Evolutionary conservation across 2,113 vertebrate species (phyloP).

Genomic region (Elaphurus davidianus): DNA sequence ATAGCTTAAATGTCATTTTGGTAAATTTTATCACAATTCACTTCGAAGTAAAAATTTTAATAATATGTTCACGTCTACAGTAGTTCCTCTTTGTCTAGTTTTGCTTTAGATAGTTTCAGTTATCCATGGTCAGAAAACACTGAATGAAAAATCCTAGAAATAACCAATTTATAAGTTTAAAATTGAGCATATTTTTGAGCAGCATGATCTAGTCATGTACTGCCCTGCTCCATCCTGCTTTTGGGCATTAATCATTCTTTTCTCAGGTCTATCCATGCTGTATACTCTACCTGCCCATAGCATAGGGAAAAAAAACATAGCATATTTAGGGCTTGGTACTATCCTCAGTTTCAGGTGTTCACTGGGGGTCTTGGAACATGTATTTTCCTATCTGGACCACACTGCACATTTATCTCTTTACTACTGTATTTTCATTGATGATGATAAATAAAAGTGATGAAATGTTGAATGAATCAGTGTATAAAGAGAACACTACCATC

Average conservation of each 20-base stretch:
- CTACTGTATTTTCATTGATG: not conserved
- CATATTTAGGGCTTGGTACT: not conserved
- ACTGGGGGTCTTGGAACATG: not conserved
- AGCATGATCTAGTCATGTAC: no score
- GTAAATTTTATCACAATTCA: not conserved
- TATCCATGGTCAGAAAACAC: not conserved
- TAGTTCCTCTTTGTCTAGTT: not conserved
- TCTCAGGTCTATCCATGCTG: not conserved
- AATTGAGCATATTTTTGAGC: not conserved
- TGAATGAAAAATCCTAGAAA: not conserved
- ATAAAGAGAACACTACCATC: not conserved
- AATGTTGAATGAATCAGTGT: not conserved
- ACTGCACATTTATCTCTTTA: not conserved
- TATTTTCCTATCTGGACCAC: not conserved
- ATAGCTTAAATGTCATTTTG: not conserved
- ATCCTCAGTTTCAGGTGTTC: not conserved
- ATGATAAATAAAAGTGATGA: not conserved
- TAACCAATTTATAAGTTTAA: not conserved
- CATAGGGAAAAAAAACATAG: not conserved
- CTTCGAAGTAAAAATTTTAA: not conserved
- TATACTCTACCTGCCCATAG: not conserved
- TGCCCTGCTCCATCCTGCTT: not conserved
- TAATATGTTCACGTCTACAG: not conserved
- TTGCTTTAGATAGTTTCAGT: not conserved
- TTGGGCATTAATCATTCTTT: not conserved